A percentile compares a stretch with the other conserved stretches of the same genome.
These are phyloP conservation scores for Oryzias woworae DNA, from an alignment of 2,113 vertebrate genomes.

Conservation along the genomic window DNA sequence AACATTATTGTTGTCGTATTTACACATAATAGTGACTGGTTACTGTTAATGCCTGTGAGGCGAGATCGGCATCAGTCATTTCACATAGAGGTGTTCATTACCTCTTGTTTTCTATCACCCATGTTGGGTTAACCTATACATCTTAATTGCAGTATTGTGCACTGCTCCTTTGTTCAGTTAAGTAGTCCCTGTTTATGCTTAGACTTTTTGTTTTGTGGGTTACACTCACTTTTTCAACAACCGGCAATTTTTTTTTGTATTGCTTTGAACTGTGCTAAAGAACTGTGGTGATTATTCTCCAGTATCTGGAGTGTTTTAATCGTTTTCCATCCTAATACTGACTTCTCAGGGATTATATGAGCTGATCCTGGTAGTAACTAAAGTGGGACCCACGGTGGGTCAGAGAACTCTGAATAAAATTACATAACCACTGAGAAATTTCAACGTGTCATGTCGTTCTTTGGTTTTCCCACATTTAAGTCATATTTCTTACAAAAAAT, in stretches of 20 bases:
- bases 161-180: slow-evolving; percentile 80
- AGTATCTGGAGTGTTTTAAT: slow-evolving; percentile 86
- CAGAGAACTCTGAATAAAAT: slow-evolving; percentile 84
- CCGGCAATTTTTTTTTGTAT: slow-evolving; percentile 55
- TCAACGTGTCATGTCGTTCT: slow-evolving; percentile 42
- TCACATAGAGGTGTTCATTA: slow-evolving; percentile 53
- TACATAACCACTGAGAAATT: slow-evolving; percentile 80
- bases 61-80: slow-evolving; percentile 62
- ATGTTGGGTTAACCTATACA: slow-evolving; percentile 92
- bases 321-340: slow-evolving; percentile 69
- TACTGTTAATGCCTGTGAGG: slow-evolving; percentile 40
- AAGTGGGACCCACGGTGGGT: slow-evolving; percentile 78
- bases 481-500: too few species aligned
- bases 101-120: slow-evolving; percentile 83
- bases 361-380: slow-evolving; percentile 80
- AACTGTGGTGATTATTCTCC: slow-evolving; percentile 84
- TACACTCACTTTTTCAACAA: slow-evolving; percentile 78
- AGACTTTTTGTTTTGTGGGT: slow-evolving; percentile 78
- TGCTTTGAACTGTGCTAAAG: slow-evolving; percentile 72
- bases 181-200: slow-evolving; percentile 66
- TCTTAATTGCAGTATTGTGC: slow-evolving; percentile 90
- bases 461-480: neutral
- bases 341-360: slow-evolving; percentile 90
- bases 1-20: slow-evolving; percentile 20
- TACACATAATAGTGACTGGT: slow-evolving; percentile 24